Conservation (phyloP, 2,113 vertebrate species). For the Notiomystis cincta region DNA sequence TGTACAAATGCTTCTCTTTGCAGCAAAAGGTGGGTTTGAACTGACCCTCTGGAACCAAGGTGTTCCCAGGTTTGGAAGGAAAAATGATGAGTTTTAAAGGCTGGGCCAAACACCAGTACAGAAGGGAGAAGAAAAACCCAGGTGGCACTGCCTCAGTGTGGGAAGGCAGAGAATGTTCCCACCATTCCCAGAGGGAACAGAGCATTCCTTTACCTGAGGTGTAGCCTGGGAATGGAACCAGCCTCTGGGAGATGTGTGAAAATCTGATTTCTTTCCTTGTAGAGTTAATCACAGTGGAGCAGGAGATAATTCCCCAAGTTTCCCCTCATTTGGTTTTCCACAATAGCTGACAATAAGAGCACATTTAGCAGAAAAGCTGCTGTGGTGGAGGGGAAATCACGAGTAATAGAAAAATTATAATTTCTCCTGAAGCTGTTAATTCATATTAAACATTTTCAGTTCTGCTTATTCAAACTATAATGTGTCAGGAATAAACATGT, state of each 20-base stretch:
- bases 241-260: neutral
- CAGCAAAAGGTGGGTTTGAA: neutral
- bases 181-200: accelerated
- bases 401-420: neutral
- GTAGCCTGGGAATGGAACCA: neutral
- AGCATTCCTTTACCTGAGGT: neutral
- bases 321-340: neutral
- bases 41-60: neutral
- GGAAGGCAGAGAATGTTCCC: neutral
- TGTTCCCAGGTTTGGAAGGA: neutral
- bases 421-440: conserved; percentile 4
- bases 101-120: neutral
- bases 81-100: neutral
- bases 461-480: conserved; percentile 11
- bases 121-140: neutral
- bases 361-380: neutral
- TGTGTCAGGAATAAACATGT: conserved; percentile 15
- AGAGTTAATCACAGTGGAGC: neutral
- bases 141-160: neutral
- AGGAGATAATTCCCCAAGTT: neutral
- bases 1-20: too few species aligned
- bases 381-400: neutral
- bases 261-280: neutral
- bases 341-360: neutral
- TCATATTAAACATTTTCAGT: neutral